Evolutionary conservation across 2,113 vertebrate genomes (phyloP).

Genomic region (Pterophyllum scalare): DNA sequence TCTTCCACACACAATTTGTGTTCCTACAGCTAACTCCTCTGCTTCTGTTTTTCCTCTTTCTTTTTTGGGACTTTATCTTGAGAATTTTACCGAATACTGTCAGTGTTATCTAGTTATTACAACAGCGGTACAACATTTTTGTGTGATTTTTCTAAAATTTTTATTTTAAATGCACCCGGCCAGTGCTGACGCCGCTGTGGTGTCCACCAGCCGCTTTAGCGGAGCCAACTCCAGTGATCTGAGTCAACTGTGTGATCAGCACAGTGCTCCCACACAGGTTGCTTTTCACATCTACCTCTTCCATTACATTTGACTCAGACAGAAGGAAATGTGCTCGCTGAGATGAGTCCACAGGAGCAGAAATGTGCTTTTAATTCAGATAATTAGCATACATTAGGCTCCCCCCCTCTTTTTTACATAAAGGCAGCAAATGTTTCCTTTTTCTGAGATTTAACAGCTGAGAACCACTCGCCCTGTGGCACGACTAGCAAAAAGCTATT

Average conservation of each 20-base stretch:
- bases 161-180: conserved; percentile 12
- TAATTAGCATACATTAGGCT: conserved; percentile 46
- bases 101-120: conserved; percentile 34
- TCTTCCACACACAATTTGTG: neutral
- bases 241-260: conserved; percentile 46
- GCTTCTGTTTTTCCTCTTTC: neutral
- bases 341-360: conserved; percentile 44
- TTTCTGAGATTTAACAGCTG: conserved; percentile 23
- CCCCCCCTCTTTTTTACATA: neutral
- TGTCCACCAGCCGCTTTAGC: conserved; percentile 31
- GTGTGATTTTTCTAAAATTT: conserved; percentile 31
- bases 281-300: neutral
- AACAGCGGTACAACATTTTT: conserved; percentile 20
- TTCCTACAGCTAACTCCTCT: conserved; percentile 2
- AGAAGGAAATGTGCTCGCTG: neutral
- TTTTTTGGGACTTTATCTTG: neutral
- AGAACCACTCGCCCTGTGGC: conserved; percentile 41
- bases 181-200: conserved; percentile 34
- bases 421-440: conserved; percentile 14
- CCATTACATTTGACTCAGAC: conserved; percentile 8
- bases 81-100: conserved; percentile 22
- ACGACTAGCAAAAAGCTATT: conserved; percentile 58
- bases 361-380: conserved; percentile 39
- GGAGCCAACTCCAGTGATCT: conserved; percentile 20
- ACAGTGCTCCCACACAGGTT: conserved; percentile 7